Base-by-base conservation (phyloP, 2,113 vertebrate genomes). In the Pyrgilauda ruficollis region DNA sequence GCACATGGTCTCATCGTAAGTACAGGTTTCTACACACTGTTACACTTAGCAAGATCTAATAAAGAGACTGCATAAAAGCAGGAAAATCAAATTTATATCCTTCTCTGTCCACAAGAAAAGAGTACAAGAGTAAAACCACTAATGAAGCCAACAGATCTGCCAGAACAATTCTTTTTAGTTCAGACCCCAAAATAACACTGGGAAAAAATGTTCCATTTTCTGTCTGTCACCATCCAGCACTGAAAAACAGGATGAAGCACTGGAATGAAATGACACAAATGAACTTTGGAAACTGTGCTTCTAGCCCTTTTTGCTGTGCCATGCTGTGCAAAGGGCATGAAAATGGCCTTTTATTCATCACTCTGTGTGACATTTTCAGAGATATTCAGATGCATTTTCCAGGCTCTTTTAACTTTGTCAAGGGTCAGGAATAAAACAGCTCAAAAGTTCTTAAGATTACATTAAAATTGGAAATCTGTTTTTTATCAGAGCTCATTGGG, bases 231-330 rank as follows among this genome's bases (percentile, higher is more conserved):
- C 44, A 28, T 41, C 78, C 59, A 63, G 79, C 43, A 75, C 33
- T 30, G 55, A 44, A 80, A 76, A 95, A 28, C 28, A 53, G 64
- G 64, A 68, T 66, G 47, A 95, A 78, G n/a, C 84, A 74, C 28
- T 77, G 67, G 31, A 85, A 81, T 41, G 41, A 84, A 91, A 56
- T 81, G 18, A 26, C 43, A 81, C 44, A 59, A 44, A 84, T 96
- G 74, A 92, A 96, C 94, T 97, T 97, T 70, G 78, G 68, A 62
- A 92, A 97, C 44, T 94, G 62, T 77, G 39, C 70, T 96, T 90
- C 84, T 68, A 77, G 81, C 53, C 20, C 44, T 92, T 84, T 79
- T 84, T 53, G 62, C 62, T 86, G 26, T 50, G 83, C 79, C 44
- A 47, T 23, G 44, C 55, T 88, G 39, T 84, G 69, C 44, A 91